Percentiles rank a stretch among this genome's conserved stretches.
phyloP scores from a whole-genome alignment of 1,140 invertebrate genomes.

The Agrilus planipennis region DNA sequence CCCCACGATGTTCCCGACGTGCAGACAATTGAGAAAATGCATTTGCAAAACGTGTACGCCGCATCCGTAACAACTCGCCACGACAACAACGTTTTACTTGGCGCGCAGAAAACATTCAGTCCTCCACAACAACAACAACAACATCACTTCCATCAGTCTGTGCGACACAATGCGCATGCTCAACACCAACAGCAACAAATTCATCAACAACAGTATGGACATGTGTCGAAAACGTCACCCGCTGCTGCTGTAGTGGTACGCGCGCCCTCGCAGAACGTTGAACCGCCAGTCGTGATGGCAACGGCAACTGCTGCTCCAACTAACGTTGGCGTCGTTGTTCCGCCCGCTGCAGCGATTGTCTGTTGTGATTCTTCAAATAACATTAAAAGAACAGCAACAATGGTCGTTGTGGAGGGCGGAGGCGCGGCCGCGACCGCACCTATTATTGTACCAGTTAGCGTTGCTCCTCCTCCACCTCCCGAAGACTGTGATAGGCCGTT shows the following conservation, averaged over 20 bases:
- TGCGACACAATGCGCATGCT: background rate
- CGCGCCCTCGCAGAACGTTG: background rate
- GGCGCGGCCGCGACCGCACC: background rate
- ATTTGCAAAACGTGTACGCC: conserved; percentile 13
- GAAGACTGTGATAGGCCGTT: conserved; percentile 9
- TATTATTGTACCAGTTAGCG: background rate
- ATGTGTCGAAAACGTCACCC: background rate
- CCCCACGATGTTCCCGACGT: conserved; percentile 28
- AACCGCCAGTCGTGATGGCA: no score
- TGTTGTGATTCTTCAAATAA: conserved; percentile 2
- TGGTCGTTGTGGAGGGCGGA: background rate
- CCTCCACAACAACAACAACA: background rate
- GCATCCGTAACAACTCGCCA: conserved; percentile 1
- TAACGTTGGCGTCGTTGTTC: background rate
- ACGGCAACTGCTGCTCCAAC: background rate
- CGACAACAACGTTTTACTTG: background rate
- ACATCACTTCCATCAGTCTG: background rate
- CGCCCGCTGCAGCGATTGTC: background rate
- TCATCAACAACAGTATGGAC: background rate
- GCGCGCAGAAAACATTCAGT: no score
- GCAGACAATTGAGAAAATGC: conserved; percentile 29
- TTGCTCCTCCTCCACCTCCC: no score
- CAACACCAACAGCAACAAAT: background rate
- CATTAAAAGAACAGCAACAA: background rate
- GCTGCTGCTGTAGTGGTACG: conserved; percentile 1